Evolutionary conservation across 2,888 invertebrate species (phyloP).

Genomic region (Liposcelis brunnea): DNA sequence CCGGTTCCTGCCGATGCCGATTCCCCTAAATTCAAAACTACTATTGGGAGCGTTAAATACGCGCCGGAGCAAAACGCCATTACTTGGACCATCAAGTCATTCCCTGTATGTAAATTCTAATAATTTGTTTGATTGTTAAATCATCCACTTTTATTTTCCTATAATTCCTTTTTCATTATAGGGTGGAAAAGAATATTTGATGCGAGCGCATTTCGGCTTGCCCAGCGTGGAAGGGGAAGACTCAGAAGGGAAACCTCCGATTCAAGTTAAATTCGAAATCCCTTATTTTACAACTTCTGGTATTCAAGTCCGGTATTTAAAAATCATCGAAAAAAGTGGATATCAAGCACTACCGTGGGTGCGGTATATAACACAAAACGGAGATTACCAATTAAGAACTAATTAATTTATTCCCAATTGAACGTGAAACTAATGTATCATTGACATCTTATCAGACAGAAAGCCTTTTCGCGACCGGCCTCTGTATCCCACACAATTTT

Average conservation of each 20-base stretch:
- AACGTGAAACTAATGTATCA: too few species aligned
- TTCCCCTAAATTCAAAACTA: conserved; percentile 95
- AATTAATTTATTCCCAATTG: conserved; percentile 47
- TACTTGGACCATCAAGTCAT: conserved; percentile 94
- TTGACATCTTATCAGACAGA: too few species aligned
- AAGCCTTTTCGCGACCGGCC: too few species aligned
- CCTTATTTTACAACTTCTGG: conserved; percentile 98
- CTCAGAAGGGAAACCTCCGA: conserved; percentile 89
- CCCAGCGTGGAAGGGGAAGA: conserved; percentile 93
- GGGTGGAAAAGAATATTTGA: conserved; percentile 95
- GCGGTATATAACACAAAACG: conserved; percentile 97
- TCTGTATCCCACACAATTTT: too few species aligned
- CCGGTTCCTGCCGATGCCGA: conserved; percentile 95
- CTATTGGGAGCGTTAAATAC: conserved; percentile 92
- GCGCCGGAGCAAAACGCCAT: conserved; percentile 93
- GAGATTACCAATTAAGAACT: conserved; percentile 93
- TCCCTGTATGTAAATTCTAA: conserved; percentile 44
- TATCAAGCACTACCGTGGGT: conserved; percentile 99
- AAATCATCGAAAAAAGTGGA: conserved; percentile 97
- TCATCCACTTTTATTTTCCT: too few species aligned
- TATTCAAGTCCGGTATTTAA: conserved; percentile 88
- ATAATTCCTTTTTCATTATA: conserved; percentile 19
- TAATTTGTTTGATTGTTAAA: too few species aligned
- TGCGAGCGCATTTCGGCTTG: conserved; percentile 94
- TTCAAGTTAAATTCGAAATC: conserved; percentile 97